phyloP scores from a whole-genome alignment of 1,140 invertebrate genomes.

The Ctenoplectra terminalis region DNA sequence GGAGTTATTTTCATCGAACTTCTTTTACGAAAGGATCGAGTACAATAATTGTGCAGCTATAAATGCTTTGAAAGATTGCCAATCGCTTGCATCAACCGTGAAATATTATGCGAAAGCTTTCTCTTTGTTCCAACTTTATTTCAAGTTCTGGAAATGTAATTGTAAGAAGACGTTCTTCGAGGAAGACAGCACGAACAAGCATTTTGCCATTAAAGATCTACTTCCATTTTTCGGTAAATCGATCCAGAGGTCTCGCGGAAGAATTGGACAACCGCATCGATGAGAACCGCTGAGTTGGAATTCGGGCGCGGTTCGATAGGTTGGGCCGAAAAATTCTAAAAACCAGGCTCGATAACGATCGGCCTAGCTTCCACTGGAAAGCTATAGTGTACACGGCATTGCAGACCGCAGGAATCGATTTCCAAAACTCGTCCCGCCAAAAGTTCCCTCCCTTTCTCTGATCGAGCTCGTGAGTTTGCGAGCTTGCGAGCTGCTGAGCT shows the following conservation, averaged over 20 bases:
- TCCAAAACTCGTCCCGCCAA: conserved; percentile 20
- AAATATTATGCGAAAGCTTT: too few relatives aligned
- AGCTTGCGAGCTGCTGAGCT: too few relatives aligned
- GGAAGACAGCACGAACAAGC: background rate
- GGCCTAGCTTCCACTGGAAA: background rate
- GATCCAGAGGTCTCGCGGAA: background rate
- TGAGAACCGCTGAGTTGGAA: background rate
- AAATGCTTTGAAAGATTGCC: too few relatives aligned
- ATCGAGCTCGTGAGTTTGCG: too few relatives aligned
- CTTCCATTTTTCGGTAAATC: background rate
- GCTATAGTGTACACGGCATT: conserved; percentile 2
- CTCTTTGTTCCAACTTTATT: too few relatives aligned
- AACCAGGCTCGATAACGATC: conserved; percentile 25
- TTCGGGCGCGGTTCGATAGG: background rate
- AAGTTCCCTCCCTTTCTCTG: background rate
- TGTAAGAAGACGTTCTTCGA: too few relatives aligned
- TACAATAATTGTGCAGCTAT: too few relatives aligned
- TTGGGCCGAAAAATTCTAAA: conserved; percentile 3
- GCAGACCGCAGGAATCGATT: conserved; percentile 44
- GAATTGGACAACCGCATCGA: background rate
- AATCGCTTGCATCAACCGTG: too few relatives aligned
- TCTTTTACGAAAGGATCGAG: background rate
- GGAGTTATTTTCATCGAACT: background rate
- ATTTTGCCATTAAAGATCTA: background rate
- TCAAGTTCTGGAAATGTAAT: too few relatives aligned